Evolutionary conservation across 2,888 invertebrate genomes (phyloP), one percentile per base, ranked within the genome.

Genomic region (Pyralis farinalis): DNA sequence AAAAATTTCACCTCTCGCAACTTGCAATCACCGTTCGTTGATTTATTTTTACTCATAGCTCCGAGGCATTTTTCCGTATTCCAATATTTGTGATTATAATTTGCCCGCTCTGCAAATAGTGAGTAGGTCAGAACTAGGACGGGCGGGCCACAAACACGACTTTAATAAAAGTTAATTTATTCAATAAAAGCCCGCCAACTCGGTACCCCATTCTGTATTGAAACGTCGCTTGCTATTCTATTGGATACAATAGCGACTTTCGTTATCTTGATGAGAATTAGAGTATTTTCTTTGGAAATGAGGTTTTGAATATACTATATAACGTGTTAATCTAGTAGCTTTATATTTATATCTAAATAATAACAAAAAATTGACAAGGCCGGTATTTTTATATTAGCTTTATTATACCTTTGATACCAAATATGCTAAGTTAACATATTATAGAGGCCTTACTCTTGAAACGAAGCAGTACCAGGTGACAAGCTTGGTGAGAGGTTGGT

Each of bases 111-210:
- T 11, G 56, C 63, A 59, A 71, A 67, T 70, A 72, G 66, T 67
- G 63, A 65, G 4, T 16, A 16, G 71, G 65, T 9, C 10, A 22
- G 25, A 71, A 71, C 65, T 67, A 58, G 64, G 53, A 52, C 54
- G 59, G 57, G 48, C 61, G 49, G 65, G 63, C 71, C 72, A 71
- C 74, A 78, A 81, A 77, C 80, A 77, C 73, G 68, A 71, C 75
- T 81, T 81, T 80, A 80, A 83, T 83, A 80, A 80, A 80, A 82
- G 74, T 75, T 79, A 82, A 83, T 82, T 80, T 82, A 83, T 83
- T 81, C 81, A 77, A 83, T 83, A 82, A 83, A 72, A 74, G 64
- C 63, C 25, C 47, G 48, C 54, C 44, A 54, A 53, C 51, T 64
- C 64, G 55, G 73, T 65, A 66, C 53, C 55, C 47, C 53, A 65